Conservation (phyloP, 2,888 invertebrate species). For the Leptinotarsa tumamoca region DNA sequence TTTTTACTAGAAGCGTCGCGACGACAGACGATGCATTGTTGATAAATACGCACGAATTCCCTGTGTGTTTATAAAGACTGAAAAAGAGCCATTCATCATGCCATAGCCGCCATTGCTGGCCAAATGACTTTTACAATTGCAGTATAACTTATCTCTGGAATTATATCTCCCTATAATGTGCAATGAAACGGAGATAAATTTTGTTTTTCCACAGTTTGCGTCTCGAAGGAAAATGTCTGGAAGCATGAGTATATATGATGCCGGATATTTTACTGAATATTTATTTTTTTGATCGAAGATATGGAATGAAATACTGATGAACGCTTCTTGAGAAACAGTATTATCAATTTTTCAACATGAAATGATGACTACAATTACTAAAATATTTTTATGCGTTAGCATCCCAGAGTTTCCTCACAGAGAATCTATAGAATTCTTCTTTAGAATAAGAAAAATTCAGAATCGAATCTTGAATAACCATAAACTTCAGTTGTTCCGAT, state of each 20-base stretch:
- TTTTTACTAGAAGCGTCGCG: constrained; percentile 50
- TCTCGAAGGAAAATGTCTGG: constrained; percentile 18
- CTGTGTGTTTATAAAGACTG: constrained; percentile 51
- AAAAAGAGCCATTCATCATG: constrained; percentile 54
- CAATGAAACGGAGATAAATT: constrained; percentile 53
- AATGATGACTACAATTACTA: no score
- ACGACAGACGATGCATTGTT: constrained; percentile 51
- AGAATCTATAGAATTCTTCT: no score
- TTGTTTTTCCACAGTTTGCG: constrained; percentile 21
- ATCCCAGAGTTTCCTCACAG: no score
- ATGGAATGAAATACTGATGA: neutral
- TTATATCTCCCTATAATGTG: constrained; percentile 61
- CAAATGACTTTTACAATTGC: constrained; percentile 65
- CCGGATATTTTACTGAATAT: constrained; percentile 12
- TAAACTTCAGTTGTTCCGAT: no score
- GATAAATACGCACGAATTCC: constrained; percentile 53
- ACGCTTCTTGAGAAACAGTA: neutral
- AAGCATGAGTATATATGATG: constrained; percentile 1
- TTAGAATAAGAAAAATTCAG: no score
- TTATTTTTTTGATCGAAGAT: neutral
- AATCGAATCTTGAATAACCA: no score
- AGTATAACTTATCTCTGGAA: constrained; percentile 62
- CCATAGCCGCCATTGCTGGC: constrained; percentile 59
- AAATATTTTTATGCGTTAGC: no score
- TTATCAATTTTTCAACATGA: no score